Base-by-base conservation (phyloP, 2,113 vertebrate species). In the Alligator sinensis region DNA sequence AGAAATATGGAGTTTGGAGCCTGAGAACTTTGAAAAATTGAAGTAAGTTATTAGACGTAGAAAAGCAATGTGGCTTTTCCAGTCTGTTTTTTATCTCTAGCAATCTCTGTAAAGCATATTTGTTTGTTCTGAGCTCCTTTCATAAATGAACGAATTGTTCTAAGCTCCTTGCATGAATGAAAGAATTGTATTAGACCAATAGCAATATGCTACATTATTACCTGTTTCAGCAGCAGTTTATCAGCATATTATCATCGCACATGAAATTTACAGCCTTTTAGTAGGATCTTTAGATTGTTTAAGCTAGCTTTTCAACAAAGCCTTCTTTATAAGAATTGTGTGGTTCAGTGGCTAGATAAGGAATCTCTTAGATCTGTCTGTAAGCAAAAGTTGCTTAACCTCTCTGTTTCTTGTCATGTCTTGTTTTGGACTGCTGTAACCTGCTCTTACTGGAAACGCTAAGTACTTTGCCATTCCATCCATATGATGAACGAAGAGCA, bases 1-100 rank as follows among this genome's bases (percentile, higher is more conserved):
- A 96, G 99, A 99, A 98, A 99, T 99, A 89, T 99, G 99, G 99
- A 99, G 99, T 92, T 98, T 99, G 98, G 99, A 99, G 85, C 99
- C 99, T 80, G 99, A 99, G 93, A 99, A 99, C 96, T 99, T 99
- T 96, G 99, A 99, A 98, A 99, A 99, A 96, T 97, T 99, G 80
- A 99, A 99, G 99, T 99, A 97, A 98, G 98, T 76, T 58, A 86
- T 28, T 72, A 83, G 21, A 94, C 64, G 62, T 70, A 58, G 59
- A 92, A 74, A 91, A 63, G 21, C 59, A 77, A 30, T 27, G 59
- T 18, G 24, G 11, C 28, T 68, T 80, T 72, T 5, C 79, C 61
- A 13, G 17, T 79, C 72, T 86, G 24, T 83, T 90, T 77, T 58
- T 13, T 28, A 63, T 93, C 64, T 24, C 3, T 77, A 10, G 4